phyloP scores from a whole-genome alignment of 2,797 vertebrate species.

The Xenopus petersii region DNA sequence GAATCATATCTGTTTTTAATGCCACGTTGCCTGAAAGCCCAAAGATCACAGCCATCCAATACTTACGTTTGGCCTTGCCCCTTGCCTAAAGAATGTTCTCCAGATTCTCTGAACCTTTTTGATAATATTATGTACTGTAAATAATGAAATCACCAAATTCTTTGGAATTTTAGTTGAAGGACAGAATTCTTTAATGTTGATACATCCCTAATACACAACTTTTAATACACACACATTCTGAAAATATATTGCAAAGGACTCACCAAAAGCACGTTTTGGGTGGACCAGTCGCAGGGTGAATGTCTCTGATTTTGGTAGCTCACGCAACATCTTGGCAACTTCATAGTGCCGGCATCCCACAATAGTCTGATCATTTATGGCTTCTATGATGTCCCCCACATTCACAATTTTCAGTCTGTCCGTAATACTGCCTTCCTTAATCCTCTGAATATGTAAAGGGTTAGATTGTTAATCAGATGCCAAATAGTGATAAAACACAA shows the following conservation, averaged over 20 bases:
- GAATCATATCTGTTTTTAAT: too few species aligned
- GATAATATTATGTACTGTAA: too few species aligned
- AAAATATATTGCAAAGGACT: slow-evolving; percentile 51
- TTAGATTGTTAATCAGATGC: background rate
- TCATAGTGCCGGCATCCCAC: slow-evolving; percentile 96
- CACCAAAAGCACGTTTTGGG: slow-evolving; percentile 94
- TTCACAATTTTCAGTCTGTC: slow-evolving; percentile 80
- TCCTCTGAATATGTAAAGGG: slow-evolving; percentile 70
- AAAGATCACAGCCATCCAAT: too few species aligned
- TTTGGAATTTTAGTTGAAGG: too few species aligned
- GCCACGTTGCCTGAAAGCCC: too few species aligned
- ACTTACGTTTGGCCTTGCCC: too few species aligned
- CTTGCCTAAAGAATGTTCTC: too few species aligned
- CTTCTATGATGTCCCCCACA: slow-evolving; percentile 96
- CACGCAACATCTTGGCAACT: slow-evolving; percentile 94
- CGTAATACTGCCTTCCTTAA: slow-evolving; percentile 93
- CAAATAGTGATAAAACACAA: background rate
- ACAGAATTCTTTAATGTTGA: too few species aligned
- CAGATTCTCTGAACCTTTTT: too few species aligned
- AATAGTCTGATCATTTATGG: slow-evolving; percentile 94
- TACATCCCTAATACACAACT: too few species aligned
- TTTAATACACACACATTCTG: too few species aligned
- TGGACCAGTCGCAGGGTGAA: slow-evolving; percentile 91
- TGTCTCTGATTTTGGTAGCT: slow-evolving; percentile 79
- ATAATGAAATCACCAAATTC: too few species aligned